Evolutionary conservation across 2,113 vertebrate genomes (phyloP).

Genomic region (Oncorhynchus mykiss): DNA sequence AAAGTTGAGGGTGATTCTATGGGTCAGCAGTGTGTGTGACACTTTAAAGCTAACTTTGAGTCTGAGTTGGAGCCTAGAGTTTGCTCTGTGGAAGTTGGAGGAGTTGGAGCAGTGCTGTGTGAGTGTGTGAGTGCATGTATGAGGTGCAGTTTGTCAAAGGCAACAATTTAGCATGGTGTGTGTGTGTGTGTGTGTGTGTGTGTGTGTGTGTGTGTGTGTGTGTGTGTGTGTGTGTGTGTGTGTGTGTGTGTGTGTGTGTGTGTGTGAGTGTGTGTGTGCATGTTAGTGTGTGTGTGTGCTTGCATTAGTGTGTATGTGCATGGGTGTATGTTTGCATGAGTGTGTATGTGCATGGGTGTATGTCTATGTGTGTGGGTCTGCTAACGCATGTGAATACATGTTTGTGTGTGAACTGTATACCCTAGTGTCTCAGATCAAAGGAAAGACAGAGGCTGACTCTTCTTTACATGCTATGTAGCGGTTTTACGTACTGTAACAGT

Average conservation of each 20-base stretch:
- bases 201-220: too few relatives aligned
- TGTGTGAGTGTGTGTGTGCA: neutral
- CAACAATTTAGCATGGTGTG: neutral
- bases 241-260: too few relatives aligned
- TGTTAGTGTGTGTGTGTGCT: constrained; percentile 19
- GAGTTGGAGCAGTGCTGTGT: neutral
- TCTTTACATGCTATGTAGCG: too few relatives aligned
- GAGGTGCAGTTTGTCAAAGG: neutral
- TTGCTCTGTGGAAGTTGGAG: too few relatives aligned
- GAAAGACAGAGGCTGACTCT: too few relatives aligned
- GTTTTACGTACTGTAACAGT: too few relatives aligned
- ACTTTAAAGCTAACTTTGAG: too few relatives aligned
- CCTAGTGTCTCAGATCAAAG: too few relatives aligned
- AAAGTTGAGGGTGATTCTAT: too few relatives aligned
- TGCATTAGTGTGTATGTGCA: constrained; percentile 3
- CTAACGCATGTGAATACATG: neutral
- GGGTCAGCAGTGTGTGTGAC: neutral
- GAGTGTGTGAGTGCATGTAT: neutral
- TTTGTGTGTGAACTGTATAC: neutral
- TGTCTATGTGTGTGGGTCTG: neutral
- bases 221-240: too few relatives aligned
- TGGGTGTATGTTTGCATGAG: constrained; percentile 1
- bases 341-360: neutral
- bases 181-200: neutral
- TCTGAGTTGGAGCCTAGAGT: too few relatives aligned